Evolutionary conservation across 2,113 vertebrate species (phyloP), one percentile per base, ranked within the genome.

Genomic region (Arvicanthis niloticus): DNA sequence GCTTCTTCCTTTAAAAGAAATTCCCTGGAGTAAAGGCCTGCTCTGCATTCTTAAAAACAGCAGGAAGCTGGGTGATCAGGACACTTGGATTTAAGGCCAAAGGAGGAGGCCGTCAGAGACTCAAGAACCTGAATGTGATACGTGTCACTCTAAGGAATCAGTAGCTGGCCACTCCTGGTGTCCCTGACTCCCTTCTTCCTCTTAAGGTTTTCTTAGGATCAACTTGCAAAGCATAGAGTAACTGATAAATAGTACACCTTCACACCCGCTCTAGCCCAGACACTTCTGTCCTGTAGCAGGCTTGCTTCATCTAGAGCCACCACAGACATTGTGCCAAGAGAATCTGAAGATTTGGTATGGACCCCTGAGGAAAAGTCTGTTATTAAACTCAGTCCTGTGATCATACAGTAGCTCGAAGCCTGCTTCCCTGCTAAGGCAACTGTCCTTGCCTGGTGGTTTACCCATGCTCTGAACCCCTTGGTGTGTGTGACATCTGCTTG

Each of bases 201-300:
- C n/a, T 86, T 68, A 67, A 60, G 24, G 86, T 87, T 77, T 90
- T 40, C 6, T 91, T 60, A 16, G 81, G 15, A 53, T 56, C 40
- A 51, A 29, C 56, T 37, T 72, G 1, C 13, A 53, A 65, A 90
- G 42, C 45, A 11, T 26, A 3, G 40, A 76, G 53, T 22, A 70
- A 1, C 2, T 53, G 31, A 86, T 70, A 53, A 51, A 29, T 19
- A 48, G 34, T 82, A 37, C 58, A 5, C n/a, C 21, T 3, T 15
- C 1, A 0, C 1, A 8, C 68, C 37, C 12, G 22, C 17, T n/a
- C 73, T 24, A 24, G 24, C 19, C 6, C 76, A 5, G 0, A 0
- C 21, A 29, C 1, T 17, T 3, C 1, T 8, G 0, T 2, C n/a
- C 58, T 5, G 2, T 0, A 34, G 45, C 89, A 37, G 29, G 26